Evolutionary conservation across 2,113 vertebrate genomes (phyloP), one percentile per base, ranked within the genome.

Genomic region (Mesoclemmys tuberculata): DNA sequence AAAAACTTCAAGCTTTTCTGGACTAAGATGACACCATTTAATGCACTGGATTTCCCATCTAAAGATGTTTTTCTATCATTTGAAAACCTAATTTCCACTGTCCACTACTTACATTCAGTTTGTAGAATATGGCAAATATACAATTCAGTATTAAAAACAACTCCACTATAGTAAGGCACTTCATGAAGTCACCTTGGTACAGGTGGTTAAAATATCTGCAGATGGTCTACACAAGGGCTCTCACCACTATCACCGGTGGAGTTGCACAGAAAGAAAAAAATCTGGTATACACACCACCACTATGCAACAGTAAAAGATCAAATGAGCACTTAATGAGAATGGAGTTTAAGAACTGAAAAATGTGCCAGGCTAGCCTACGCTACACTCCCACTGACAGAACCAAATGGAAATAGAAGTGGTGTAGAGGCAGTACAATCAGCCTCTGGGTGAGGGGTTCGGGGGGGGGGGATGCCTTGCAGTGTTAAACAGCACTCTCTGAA

Each of bases 401-500:
- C 89, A 91, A 88, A 95, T 92, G 85, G 31, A 75, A 80, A 22
- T 61, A 21, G 82, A 91, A 89, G 10, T 51, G 46, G 56, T 56
- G 38, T 82, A 88, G 58, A 22, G 82, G 51, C 93, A 5, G 51
- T 22, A 79, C 27, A 38, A 82, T 84, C 35, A 1, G 75, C 94
- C 91, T 84, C 89, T 77, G 35, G 29, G 22, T 4, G 0, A 49
- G 91, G 71, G 14, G 16, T 52, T 52, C 13, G 51, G 16, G 51
- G 51, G 51, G 51, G 51, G 58, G 29, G 49, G 93, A 93, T 94
- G 92, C 91, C 88, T 91, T 94, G 95, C 94, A 93, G 96, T 96
- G 90, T 96, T 96, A 97, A 96, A 81, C 86, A 93, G 92, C 71
- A 88, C 82, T 74, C 87, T 92, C 92, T 77, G 90, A 95, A 95